A percentile compares a stretch with the other conserved stretches of the same genome.
Conservation (phyloP, 2,797 vertebrate species). For the Rhyacichthys aspro region DNA sequence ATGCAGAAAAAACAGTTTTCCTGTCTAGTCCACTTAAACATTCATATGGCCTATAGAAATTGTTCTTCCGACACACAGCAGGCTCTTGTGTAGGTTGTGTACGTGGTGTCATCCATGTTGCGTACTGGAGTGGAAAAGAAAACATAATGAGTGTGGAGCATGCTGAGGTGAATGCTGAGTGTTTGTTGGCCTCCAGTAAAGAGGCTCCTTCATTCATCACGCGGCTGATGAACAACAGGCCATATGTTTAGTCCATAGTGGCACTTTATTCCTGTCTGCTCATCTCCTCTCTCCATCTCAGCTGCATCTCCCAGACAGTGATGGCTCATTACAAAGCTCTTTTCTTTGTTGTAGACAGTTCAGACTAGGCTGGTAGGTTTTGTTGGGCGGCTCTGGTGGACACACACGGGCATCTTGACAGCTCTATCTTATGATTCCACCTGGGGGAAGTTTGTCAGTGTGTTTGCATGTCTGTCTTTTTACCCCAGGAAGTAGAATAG, state of each 20-base stretch:
- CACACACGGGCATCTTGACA: conserved; percentile 11
- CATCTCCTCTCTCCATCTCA: conserved; percentile 4
- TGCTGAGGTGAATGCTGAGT: conserved; percentile 43
- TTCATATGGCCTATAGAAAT: background rate
- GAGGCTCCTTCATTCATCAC: conserved; percentile 37
- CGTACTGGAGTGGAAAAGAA: conserved; percentile 25
- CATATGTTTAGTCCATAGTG: conserved; percentile 34
- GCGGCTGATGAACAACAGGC: conserved; percentile 30
- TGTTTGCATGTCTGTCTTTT: conserved; percentile 28
- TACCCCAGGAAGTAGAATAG: conserved; percentile 24
- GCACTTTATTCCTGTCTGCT: conserved; percentile 8
- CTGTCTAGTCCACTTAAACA: background rate
- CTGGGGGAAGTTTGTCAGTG: conserved; percentile 17
- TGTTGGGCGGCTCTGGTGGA: background rate
- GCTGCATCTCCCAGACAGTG: conserved; percentile 28
- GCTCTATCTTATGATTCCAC: conserved; percentile 16
- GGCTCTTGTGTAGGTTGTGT: background rate
- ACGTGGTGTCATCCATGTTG: conserved; percentile 9
- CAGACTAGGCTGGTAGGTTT: conserved; percentile 14
- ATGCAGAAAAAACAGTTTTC: conserved; percentile 15
- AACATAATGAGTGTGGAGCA: conserved; percentile 20
- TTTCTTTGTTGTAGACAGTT: conserved; percentile 6
- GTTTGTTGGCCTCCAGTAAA: conserved; percentile 31
- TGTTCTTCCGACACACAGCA: background rate
- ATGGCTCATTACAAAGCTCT: conserved; percentile 45